phyloP scores from a whole-genome alignment of 2,113 vertebrate species.

The Ptilorrhoa leucosticta region DNA sequence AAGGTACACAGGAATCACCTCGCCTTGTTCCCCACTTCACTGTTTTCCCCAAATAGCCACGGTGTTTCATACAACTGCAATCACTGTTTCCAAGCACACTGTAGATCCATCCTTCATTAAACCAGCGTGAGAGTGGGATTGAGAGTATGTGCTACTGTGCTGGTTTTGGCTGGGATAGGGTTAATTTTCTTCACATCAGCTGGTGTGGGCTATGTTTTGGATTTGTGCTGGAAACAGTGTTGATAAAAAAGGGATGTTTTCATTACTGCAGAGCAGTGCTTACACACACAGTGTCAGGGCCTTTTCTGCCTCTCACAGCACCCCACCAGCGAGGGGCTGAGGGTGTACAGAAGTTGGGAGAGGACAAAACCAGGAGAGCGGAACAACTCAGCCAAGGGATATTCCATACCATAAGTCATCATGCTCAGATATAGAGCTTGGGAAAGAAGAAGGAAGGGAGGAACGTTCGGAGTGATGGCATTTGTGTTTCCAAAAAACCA shows the following conservation, averaged over 20 bases:
- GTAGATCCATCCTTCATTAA: background rate
- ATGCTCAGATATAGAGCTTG: background rate
- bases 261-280: background rate
- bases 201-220: background rate
- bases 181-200: background rate
- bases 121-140: background rate
- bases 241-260: background rate
- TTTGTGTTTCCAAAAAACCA: background rate
- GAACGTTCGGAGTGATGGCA: rapidly evolving
- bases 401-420: background rate
- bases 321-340: background rate
- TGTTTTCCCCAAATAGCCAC: background rate
- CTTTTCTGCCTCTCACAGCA: background rate
- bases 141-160: background rate
- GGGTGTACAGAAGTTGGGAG: background rate
- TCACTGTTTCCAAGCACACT: background rate
- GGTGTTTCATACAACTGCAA: background rate
- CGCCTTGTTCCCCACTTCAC: background rate
- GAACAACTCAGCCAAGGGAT: background rate
- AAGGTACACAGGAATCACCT: background rate
- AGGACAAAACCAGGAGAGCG: background rate
- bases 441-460: background rate
- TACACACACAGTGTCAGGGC: background rate
- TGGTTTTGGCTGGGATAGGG: background rate
- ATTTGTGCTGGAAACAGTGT: background rate